A percentile compares a stretch with the other conserved stretches of the same genome.
Evolutionary conservation across 2,888 invertebrate genomes (phyloP).

Genomic region (Apodemia duryi): DNA sequence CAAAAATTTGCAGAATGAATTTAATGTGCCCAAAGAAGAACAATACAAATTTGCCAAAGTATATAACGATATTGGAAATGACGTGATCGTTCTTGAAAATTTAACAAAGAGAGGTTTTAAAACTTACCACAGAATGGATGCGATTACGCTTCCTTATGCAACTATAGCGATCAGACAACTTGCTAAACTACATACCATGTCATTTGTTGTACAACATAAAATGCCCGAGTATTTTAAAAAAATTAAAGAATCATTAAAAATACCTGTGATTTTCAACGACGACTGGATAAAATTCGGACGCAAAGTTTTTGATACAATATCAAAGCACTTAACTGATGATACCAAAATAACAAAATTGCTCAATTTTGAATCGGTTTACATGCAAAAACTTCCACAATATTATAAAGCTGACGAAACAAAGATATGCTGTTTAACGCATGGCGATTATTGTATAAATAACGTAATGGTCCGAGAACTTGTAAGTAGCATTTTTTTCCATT

Average conservation of each 20-base stretch:
- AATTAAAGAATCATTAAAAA: conserved; percentile 31
- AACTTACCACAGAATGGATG: conserved; percentile 41
- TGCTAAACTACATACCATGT: conserved; percentile 51
- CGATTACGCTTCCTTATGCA: conserved; percentile 43
- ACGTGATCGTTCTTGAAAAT: conserved; percentile 50
- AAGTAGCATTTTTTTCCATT: conserved; percentile 21
- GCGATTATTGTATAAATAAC: conserved; percentile 41
- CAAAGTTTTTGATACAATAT: conserved; percentile 33
- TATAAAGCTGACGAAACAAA: background rate
- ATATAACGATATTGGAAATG: conserved; percentile 39
- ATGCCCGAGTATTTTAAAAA: conserved; percentile 43
- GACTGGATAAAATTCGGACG: conserved; percentile 35
- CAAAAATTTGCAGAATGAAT: conserved; percentile 41
- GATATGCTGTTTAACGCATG: conserved; percentile 37
- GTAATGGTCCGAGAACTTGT: conserved; percentile 34
- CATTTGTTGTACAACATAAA: conserved; percentile 43
- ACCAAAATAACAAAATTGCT: conserved; percentile 33
- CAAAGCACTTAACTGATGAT: conserved; percentile 34
- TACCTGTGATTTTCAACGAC: conserved; percentile 34
- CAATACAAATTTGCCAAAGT: conserved; percentile 42
- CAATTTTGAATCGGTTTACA: conserved; percentile 24
- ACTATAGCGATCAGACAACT: conserved; percentile 44
- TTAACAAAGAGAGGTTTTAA: conserved; percentile 41
- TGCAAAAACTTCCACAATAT: conserved; percentile 5
- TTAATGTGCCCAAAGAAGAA: conserved; percentile 39